Evolutionary conservation across 1,140 invertebrate species (phyloP), one percentile per base, ranked within the genome.

Genomic region (Aethina tumida): DNA sequence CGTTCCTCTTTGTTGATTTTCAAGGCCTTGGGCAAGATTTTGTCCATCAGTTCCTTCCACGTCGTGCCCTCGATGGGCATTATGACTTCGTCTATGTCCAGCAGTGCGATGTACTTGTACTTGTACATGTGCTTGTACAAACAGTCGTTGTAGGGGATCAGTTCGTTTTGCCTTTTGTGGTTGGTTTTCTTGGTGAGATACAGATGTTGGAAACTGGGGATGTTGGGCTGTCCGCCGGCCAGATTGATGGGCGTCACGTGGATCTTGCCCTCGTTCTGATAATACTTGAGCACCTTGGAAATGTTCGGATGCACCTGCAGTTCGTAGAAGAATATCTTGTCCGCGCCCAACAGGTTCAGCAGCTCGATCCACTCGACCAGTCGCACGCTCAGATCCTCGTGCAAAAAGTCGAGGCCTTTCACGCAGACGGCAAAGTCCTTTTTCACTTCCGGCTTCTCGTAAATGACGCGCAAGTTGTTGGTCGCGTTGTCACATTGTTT

Each of bases 101-200:
- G 65, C 8, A 97, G 65, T 0, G 84, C 86, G 19, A 96, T 81
- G 64, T 91, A 94, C 33, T 89, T 77, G 59, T 94, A 95, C 24
- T 78, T 70, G 57, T 93, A 92, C 64, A 93, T 74, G 57, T 94
- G 86, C 50, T 91, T 83, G 65, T 97, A 96, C 4, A 97, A 69
- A 55, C 93, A 97, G 58, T 97, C 93, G 62, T 97, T 97, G 68
- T 96, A 96, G 1, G 93, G 91, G 48, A 97, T 93, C 21, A 97
- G 69, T 61, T 97, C 92, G 62, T 95, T 93, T 55, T 95, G 88
- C 7, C 92, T 67, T 59, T 96, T 96, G 61, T 92, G 79, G 53
- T 85, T 93, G 2, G 84, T 81, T 59, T 88, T 89, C 58, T 88
- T 88, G 27, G 84, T 84, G 4, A 94, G 67, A 52, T 91, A 94